These are phyloP conservation scores for Cepaea nemoralis DNA, from an alignment of 1,140 invertebrate species.

Conservation along the genomic window DNA sequence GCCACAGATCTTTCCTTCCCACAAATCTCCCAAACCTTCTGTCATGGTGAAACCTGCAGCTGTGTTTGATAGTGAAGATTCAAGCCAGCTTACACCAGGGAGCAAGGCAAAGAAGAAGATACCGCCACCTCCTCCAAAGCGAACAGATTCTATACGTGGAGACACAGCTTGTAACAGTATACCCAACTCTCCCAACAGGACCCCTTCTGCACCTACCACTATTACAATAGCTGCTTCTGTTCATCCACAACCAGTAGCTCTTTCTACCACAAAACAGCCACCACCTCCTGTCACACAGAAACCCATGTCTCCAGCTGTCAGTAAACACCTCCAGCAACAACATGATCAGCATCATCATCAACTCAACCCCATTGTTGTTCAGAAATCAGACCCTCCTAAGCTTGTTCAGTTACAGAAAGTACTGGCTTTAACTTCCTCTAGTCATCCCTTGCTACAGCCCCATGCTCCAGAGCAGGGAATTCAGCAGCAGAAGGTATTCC, in stretches of 20 bases:
- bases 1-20: constrained; percentile 51
- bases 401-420: constrained; percentile 6
- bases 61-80: constrained; percentile 1
- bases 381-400: constrained; percentile 15
- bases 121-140: constrained; percentile 85
- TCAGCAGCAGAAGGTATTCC: constrained; percentile 1
- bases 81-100: constrained; percentile 37
- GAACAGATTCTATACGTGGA: constrained; percentile 74
- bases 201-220: neutral
- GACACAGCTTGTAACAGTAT: neutral
- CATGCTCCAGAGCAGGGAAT: neutral
- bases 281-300: constrained; percentile 32
- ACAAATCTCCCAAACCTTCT: constrained; percentile 45
- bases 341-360: constrained; percentile 73
- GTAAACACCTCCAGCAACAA: constrained; percentile 73
- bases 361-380: constrained; percentile 13
- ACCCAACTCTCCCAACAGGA: constrained; percentile 17
- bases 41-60: constrained; percentile 35
- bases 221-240: constrained; percentile 11
- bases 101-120: constrained; percentile 70
- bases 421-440: neutral
- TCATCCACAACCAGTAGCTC: constrained; percentile 14
- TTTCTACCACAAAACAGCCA: constrained; percentile 2
- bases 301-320: constrained; percentile 16
- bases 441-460: neutral